Evolutionary conservation across 2,888 invertebrate species (phyloP).

Genomic region (Xestia ashworthii): DNA sequence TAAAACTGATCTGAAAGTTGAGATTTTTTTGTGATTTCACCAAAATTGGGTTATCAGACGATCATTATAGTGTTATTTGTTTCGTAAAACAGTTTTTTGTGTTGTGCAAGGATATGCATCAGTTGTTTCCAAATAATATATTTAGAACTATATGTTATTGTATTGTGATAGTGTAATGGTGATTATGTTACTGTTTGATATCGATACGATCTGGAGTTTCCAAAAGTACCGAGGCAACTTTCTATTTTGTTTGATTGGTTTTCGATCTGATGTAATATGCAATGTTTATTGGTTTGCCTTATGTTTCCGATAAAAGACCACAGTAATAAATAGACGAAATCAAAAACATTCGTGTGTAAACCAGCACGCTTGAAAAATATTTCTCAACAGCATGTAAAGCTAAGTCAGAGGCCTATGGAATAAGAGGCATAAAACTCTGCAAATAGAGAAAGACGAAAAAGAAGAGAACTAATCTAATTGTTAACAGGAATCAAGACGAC

Average conservation of each 20-base stretch:
- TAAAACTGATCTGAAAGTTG: slow-evolving; percentile 56
- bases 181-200: slow-evolving; percentile 18
- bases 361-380: too few relatives aligned
- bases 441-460: too few relatives aligned
- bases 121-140: slow-evolving; percentile 18
- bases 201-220: slow-evolving; percentile 38
- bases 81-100: slow-evolving; percentile 53
- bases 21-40: slow-evolving; percentile 23
- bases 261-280: slow-evolving; percentile 14
- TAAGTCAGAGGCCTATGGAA: too few relatives aligned
- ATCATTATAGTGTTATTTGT: slow-evolving; percentile 64
- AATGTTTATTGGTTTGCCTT: neutral
- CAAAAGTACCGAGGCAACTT: slow-evolving; percentile 29
- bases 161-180: slow-evolving; percentile 24
- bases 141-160: slow-evolving; percentile 5
- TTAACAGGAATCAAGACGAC: neutral
- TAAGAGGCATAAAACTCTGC: too few relatives aligned
- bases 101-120: slow-evolving; percentile 54
- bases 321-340: neutral
- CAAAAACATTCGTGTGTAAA: too few relatives aligned
- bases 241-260: slow-evolving; percentile 29
- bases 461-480: too few relatives aligned
- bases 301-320: neutral
- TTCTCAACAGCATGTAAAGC: too few relatives aligned
- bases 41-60: slow-evolving; percentile 69